Evolutionary conservation across 2,888 invertebrate species (phyloP).

Genomic region (Aleiodes alternator): DNA sequence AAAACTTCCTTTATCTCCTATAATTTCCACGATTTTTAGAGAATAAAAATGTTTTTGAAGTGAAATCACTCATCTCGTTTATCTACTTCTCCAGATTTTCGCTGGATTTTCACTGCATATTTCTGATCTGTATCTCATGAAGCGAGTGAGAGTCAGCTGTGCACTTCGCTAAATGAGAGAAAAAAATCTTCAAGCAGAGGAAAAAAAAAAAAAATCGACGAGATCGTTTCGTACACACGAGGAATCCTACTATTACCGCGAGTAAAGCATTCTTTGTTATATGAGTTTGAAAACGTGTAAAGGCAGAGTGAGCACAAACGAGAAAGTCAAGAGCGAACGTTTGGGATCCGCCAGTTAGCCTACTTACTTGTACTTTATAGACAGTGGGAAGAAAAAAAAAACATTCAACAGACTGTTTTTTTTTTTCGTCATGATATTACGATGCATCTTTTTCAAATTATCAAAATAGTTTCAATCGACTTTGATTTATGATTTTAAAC

Average conservation of each 20-base stretch:
- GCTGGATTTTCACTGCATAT: too few relatives aligned
- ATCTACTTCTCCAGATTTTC: too few relatives aligned
- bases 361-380: conserved; percentile 62
- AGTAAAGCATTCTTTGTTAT: conserved; percentile 31
- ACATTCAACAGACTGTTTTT: conserved; percentile 39
- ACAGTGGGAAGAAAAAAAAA: conserved; percentile 36
- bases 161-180: too few relatives aligned
- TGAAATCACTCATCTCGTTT: too few relatives aligned
- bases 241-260: conserved; percentile 11
- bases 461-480: conserved; percentile 1
- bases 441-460: conserved; percentile 3
- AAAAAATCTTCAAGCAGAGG: not conserved
- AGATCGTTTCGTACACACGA: conserved; percentile 18
- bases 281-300: conserved; percentile 51
- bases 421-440: conserved; percentile 21
- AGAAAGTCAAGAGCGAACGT: conserved; percentile 72
- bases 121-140: too few relatives aligned
- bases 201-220: conserved; percentile 26
- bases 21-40: too few relatives aligned
- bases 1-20: too few relatives aligned
- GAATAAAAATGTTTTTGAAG: too few relatives aligned
- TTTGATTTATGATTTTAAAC: conserved; percentile 2
- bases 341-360: conserved; percentile 66
- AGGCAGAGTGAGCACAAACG: conserved; percentile 50
- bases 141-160: too few relatives aligned